These are phyloP conservation scores for Pelecanus crispus DNA, from an alignment of 2,113 vertebrate species.

Conservation along the genomic window DNA sequence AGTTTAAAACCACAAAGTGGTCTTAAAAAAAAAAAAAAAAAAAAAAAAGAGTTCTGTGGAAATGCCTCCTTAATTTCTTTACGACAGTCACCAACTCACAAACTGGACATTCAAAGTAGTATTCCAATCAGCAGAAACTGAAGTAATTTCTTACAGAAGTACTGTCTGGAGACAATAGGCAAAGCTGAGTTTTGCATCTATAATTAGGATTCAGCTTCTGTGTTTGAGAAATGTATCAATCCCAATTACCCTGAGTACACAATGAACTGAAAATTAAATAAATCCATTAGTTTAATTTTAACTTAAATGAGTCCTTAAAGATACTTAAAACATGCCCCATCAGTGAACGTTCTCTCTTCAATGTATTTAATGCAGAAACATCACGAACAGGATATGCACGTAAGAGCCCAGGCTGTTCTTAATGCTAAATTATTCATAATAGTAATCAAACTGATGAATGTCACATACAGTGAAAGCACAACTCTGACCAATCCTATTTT, in stretches of 20 bases:
- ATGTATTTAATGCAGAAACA: neutral
- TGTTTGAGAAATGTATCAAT: slow-evolving; percentile 8
- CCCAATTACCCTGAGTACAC: neutral
- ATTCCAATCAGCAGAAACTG: neutral
- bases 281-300: slow-evolving; percentile 31
- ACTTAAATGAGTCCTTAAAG: slow-evolving; percentile 21
- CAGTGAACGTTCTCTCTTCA: neutral
- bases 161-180: neutral
- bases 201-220: neutral
- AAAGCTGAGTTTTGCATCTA: neutral
- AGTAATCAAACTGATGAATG: neutral
- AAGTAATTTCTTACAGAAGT: neutral
- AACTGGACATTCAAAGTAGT: neutral
- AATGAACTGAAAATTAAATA: slow-evolving; percentile 30
- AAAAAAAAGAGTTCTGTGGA: neutral
- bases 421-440: neutral
- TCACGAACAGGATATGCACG: neutral
- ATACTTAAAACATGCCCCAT: neutral
- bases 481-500: neutral
- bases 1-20: neutral
- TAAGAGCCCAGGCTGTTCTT: neutral
- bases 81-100: neutral
- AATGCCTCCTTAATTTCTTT: neutral
- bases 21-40: neutral
- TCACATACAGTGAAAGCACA: neutral